Percentiles rank a stretch among this genome's conserved stretches.
phyloP scores from a whole-genome alignment of 2,797 vertebrate genomes.

The Notolepis coatsorum region DNA sequence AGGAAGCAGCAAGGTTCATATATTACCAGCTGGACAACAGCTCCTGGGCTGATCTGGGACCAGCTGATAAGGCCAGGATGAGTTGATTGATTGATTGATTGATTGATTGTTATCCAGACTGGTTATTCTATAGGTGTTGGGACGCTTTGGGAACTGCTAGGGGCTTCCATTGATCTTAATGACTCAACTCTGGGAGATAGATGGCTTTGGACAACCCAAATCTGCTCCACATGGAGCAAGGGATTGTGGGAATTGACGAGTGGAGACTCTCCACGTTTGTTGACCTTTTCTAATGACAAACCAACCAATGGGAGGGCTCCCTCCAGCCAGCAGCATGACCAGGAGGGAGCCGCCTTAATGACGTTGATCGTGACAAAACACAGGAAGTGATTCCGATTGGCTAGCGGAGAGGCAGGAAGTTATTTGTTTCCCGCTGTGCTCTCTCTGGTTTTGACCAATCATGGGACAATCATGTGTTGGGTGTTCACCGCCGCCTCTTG shows the following conservation, averaged over 20 bases:
- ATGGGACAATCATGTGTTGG: constrained; percentile 65
- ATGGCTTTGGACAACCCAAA: background rate
- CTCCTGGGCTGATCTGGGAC: too few species aligned
- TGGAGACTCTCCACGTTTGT: constrained; percentile 19
- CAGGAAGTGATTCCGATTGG: constrained; percentile 46
- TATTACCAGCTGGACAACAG: background rate
- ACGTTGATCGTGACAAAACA: constrained; percentile 19
- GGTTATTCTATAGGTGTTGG: too few species aligned
- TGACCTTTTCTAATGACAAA: constrained; percentile 22
- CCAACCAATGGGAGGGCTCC: constrained; percentile 42
- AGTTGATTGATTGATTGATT: too few species aligned
- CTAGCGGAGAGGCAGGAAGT: background rate
- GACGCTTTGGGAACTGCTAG: too few species aligned
- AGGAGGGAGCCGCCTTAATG: background rate
- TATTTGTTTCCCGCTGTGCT: constrained; percentile 21
- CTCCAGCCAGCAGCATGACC: background rate
- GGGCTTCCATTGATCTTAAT: background rate
- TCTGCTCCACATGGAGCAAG: constrained; percentile 14
- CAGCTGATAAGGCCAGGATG: too few species aligned
- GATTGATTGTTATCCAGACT: too few species aligned
- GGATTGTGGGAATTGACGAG: constrained; percentile 46
- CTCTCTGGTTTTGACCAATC: constrained; percentile 42
- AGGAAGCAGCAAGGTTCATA: too few species aligned
- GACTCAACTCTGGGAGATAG: background rate
- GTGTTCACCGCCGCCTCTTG: constrained; percentile 30